Conservation (phyloP, 2,113 vertebrate genomes). For the Heloderma charlesbogerti region DNA sequence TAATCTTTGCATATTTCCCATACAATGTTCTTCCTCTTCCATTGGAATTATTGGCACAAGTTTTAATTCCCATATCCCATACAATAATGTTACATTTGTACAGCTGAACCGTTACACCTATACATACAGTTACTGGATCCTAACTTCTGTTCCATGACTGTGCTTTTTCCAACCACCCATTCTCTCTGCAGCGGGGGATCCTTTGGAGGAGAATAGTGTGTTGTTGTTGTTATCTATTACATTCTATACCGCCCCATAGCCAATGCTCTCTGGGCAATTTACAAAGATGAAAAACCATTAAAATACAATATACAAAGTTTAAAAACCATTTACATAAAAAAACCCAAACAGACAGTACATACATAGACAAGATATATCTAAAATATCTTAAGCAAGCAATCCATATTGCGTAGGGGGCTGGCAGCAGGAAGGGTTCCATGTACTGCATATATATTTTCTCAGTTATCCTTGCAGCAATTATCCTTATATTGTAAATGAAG, state of each 20-base stretch:
- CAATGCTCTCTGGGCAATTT: too few relatives aligned
- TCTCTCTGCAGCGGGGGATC: background rate
- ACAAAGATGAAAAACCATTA: too few relatives aligned
- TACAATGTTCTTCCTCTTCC: background rate
- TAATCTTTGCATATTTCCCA: background rate
- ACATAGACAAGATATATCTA: too few relatives aligned
- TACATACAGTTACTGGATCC: background rate
- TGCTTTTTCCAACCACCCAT: background rate
- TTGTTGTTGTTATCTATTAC: too few relatives aligned
- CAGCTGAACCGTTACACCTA: background rate
- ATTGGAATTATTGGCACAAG: background rate
- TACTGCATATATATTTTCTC: background rate
- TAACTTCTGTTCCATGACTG: background rate
- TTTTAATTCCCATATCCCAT: background rate
- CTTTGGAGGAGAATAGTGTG: background rate
- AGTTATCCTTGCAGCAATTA: background rate
- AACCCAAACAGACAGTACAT: too few relatives aligned
- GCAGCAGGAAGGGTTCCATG: too few relatives aligned
- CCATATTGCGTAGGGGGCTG: background rate
- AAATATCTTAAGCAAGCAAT: too few relatives aligned
- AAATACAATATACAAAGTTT: too few relatives aligned
- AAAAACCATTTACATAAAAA: too few relatives aligned
- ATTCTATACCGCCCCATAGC: too few relatives aligned
- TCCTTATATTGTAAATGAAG: background rate
- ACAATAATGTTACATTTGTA: background rate